Percentiles rank a stretch among this genome's conserved stretches.
Evolutionary conservation across 2,888 invertebrate species (phyloP).

Genomic region (Orgyia antiqua): DNA sequence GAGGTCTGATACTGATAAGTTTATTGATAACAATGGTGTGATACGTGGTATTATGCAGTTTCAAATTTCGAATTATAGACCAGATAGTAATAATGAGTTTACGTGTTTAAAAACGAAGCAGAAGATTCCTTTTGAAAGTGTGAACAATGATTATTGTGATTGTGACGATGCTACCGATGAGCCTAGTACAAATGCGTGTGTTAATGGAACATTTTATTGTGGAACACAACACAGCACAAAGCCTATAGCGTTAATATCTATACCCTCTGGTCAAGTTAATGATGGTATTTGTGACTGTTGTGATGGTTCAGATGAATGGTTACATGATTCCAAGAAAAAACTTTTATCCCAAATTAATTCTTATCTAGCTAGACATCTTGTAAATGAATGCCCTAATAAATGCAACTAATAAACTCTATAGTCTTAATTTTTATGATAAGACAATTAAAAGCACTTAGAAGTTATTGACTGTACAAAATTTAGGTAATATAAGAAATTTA

Average conservation of each 20-base stretch:
- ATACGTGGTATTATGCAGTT: slow-evolving; percentile 57
- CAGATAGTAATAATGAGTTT: slow-evolving; percentile 54
- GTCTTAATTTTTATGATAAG: no score
- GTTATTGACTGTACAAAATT: no score
- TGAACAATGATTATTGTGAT: slow-evolving; percentile 94
- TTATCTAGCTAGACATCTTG: slow-evolving; percentile 49
- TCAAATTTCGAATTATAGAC: slow-evolving; percentile 55
- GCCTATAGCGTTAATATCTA: slow-evolving; percentile 48
- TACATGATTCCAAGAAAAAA: slow-evolving; percentile 28
- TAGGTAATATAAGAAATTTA: no score
- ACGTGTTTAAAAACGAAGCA: slow-evolving; percentile 58
- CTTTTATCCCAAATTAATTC: slow-evolving; percentile 49
- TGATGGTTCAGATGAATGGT: slow-evolving; percentile 94
- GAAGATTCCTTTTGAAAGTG: slow-evolving; percentile 48
- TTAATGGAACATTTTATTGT: slow-evolving; percentile 91
- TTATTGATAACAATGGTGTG: slow-evolving; percentile 57
- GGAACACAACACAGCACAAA: slow-evolving; percentile 67
- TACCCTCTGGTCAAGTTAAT: slow-evolving; percentile 89
- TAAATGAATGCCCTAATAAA: slow-evolving; percentile 45
- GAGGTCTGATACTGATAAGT: slow-evolving; percentile 55
- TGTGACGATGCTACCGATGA: slow-evolving; percentile 88
- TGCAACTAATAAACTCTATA: slow-evolving; percentile 14
- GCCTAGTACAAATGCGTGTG: slow-evolving; percentile 93
- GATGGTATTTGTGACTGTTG: slow-evolving; percentile 97
- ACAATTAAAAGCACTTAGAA: no score